Evolutionary conservation across 2,888 invertebrate species (phyloP).

Genomic region (Chaetoderma sp.): DNA sequence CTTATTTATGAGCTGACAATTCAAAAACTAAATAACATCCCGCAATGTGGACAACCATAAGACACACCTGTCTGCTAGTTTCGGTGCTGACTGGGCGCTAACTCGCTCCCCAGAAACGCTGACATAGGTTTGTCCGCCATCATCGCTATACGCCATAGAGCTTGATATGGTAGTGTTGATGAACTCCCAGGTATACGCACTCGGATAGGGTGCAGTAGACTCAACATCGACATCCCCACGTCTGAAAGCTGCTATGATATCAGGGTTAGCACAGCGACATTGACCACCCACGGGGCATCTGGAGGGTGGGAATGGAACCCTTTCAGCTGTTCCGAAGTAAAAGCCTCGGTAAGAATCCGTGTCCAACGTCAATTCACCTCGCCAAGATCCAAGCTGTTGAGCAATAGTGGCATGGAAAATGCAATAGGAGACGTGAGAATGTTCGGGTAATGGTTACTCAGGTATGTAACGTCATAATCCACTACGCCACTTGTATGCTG

Average conservation of each 20-base stretch:
- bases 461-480: too few species aligned
- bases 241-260: too few species aligned
- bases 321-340: constrained; percentile 38
- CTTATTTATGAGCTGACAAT: too few species aligned
- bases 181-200: too few species aligned
- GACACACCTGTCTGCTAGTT: constrained; percentile 29
- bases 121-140: constrained; percentile 52
- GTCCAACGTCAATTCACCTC: constrained; percentile 42
- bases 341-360: constrained; percentile 40
- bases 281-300: constrained; percentile 48
- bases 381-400: constrained; percentile 55
- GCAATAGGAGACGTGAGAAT: too few species aligned
- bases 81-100: constrained; percentile 41
- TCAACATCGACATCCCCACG: not conserved
- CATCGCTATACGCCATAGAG: constrained; percentile 32
- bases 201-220: too few species aligned
- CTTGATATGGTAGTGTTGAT: too few species aligned
- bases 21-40: too few species aligned
- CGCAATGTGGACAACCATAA: too few species aligned
- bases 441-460: too few species aligned
- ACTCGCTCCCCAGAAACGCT: constrained; percentile 48
- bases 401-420: constrained; percentile 5
- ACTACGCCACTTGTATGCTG: too few species aligned
- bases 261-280: constrained; percentile 44
- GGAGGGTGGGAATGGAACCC: constrained; percentile 48